Evolutionary conservation across 2,113 vertebrate species (phyloP).

Genomic region (Gallinago undulata): DNA sequence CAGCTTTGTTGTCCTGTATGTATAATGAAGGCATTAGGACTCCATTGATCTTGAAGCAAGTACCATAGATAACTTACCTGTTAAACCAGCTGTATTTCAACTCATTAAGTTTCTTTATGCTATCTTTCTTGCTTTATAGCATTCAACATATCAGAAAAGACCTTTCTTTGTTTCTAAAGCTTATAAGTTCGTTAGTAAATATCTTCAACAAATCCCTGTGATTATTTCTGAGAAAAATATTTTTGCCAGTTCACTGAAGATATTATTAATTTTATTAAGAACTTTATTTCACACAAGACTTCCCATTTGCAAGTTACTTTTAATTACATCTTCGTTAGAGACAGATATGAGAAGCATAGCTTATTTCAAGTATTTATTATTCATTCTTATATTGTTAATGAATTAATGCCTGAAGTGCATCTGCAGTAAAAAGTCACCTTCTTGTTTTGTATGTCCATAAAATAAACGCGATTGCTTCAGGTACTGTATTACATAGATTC

Average conservation of each 20-base stretch:
- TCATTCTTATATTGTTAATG: slow-evolving; percentile 66
- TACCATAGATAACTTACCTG: neutral
- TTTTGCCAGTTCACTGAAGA: slow-evolving; percentile 33
- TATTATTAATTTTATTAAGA: slow-evolving; percentile 42
- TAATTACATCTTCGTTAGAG: slow-evolving; percentile 72
- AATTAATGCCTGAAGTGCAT: slow-evolving; percentile 59
- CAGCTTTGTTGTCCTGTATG: neutral
- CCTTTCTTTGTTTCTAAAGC: neutral
- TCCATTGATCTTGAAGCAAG: neutral
- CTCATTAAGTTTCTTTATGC: neutral
- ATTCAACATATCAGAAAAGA: neutral
- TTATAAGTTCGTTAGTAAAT: neutral
- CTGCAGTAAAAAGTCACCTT: slow-evolving; percentile 60
- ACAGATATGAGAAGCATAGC: slow-evolving; percentile 56
- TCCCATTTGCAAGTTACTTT: slow-evolving; percentile 60
- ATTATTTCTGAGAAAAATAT: slow-evolving; percentile 37
- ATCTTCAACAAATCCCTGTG: slow-evolving; percentile 1
- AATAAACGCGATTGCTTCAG: slow-evolving; percentile 53
- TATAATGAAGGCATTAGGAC: neutral
- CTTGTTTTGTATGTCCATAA: slow-evolving; percentile 31
- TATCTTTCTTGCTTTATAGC: neutral
- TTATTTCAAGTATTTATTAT: slow-evolving; percentile 72
- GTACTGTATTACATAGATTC: slow-evolving; percentile 2
- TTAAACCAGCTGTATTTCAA: neutral
- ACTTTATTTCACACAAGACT: slow-evolving; percentile 65